Evolutionary conservation across 2,888 invertebrate genomes (phyloP).

Genomic region (Aproaerema taeniolella): DNA sequence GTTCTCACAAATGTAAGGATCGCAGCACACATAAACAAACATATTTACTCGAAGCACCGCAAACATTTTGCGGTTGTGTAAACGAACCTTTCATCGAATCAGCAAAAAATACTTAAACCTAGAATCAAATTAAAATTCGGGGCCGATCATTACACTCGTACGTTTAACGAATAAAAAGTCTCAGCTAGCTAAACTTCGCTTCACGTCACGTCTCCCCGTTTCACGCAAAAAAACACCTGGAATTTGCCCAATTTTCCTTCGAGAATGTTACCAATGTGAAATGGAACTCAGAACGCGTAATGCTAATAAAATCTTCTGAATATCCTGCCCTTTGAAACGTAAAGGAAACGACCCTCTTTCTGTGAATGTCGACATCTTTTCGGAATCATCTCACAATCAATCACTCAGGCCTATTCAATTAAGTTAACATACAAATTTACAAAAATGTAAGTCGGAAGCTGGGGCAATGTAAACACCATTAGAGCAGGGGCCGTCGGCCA

Average conservation of each 20-base stretch:
- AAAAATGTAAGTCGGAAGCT: slow-evolving; percentile 5
- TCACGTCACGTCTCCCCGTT: slow-evolving; percentile 4
- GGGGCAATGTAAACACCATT: slow-evolving; percentile 13
- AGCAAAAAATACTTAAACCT: slow-evolving; percentile 6
- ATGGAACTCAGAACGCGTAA: neutral
- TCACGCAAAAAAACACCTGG: slow-evolving; percentile 9
- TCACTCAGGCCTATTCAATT: slow-evolving; percentile 1
- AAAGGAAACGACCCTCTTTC: neutral
- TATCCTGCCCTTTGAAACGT: neutral
- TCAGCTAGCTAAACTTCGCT: neutral
- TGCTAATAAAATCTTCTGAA: slow-evolving; percentile 1
- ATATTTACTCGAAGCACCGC: too few relatives aligned
- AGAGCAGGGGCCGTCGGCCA: neutral
- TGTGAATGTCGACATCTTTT: neutral
- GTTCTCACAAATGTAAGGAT: too few relatives aligned
- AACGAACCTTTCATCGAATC: neutral
- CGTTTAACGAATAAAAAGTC: slow-evolving; percentile 2
- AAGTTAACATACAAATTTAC: slow-evolving; percentile 1
- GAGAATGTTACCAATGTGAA: slow-evolving; percentile 1
- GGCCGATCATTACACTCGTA: slow-evolving; percentile 5
- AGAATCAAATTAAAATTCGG: slow-evolving; percentile 9
- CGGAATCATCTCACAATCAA: slow-evolving; percentile 1
- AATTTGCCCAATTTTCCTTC: slow-evolving; percentile 8
- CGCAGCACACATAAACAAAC: too few relatives aligned
- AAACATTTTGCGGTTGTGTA: too few relatives aligned